Evolutionary conservation across 2,888 invertebrate genomes (phyloP).

Genomic region (Hanleya hanleyi): DNA sequence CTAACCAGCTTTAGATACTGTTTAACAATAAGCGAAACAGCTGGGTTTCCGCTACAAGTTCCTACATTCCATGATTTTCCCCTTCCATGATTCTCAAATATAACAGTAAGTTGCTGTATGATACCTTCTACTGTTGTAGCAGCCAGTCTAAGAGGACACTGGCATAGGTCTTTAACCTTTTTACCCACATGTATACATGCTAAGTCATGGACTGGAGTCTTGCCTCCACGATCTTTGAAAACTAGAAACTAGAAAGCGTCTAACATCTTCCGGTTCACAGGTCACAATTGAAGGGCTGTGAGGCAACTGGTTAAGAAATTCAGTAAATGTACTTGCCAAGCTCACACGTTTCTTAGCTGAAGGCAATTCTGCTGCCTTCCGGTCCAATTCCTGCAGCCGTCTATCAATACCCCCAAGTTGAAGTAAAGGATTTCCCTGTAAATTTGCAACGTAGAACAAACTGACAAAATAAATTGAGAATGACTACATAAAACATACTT

Average conservation of each 20-base stretch:
- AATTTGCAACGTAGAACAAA: background rate
- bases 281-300: background rate
- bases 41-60: constrained; percentile 8
- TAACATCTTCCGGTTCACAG: background rate
- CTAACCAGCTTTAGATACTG: background rate
- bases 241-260: background rate
- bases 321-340: background rate
- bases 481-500: background rate
- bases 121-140: background rate
- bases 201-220: background rate
- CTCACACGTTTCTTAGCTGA: background rate
- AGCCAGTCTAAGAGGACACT: background rate
- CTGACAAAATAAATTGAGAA: background rate
- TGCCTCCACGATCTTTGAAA: background rate
- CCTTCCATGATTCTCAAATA: background rate
- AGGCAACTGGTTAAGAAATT: background rate
- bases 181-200: background rate
- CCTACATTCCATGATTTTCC: background rate
- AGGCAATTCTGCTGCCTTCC: background rate
- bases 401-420: background rate
- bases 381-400: background rate
- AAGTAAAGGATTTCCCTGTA: no score
- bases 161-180: background rate
- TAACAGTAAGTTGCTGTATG: background rate
- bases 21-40: background rate